These are phyloP conservation scores for Clusia tigrina DNA, from an alignment of 2,888 invertebrate genomes.

Conservation along the genomic window DNA sequence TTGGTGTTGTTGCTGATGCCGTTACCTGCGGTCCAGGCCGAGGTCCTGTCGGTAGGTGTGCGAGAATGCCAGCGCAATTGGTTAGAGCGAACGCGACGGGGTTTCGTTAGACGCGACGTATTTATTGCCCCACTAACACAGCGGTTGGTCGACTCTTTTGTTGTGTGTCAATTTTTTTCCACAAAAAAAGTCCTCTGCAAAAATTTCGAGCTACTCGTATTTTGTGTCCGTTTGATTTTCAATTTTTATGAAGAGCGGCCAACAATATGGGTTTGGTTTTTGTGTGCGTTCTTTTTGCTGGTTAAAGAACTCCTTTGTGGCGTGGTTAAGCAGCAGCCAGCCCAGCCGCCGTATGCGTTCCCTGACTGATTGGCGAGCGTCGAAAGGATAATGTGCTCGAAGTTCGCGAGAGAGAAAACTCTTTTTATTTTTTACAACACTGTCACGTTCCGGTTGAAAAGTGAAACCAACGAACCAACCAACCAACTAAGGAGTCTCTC, in stretches of 20 bases:
- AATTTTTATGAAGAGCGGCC: background rate
- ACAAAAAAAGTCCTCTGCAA: background rate
- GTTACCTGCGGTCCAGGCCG: too few species aligned
- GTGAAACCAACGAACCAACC: too few species aligned
- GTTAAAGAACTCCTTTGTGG: background rate
- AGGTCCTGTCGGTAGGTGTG: too few species aligned
- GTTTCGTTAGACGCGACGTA: background rate
- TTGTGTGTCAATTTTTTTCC: background rate
- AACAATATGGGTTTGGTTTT: background rate
- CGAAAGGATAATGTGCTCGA: background rate
- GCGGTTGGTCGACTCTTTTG: slow-evolving; percentile 8
- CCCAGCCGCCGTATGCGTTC: background rate
- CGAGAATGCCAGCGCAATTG: too few species aligned
- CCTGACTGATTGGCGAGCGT: background rate
- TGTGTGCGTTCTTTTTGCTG: background rate
- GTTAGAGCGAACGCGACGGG: slow-evolving; percentile 8
- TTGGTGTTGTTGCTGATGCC: too few species aligned
- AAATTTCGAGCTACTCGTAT: background rate
- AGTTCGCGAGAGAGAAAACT: background rate
- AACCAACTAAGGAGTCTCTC: too few species aligned
- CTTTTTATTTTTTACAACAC: background rate
- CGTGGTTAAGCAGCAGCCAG: background rate
- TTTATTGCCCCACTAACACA: slow-evolving; percentile 18
- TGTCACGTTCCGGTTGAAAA: background rate
- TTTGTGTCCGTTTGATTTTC: background rate